A percentile compares a stretch with the other conserved stretches of the same genome.
phyloP scores from a whole-genome alignment of 2,113 vertebrate species.

The Cyphomyrus plagiostoma region DNA sequence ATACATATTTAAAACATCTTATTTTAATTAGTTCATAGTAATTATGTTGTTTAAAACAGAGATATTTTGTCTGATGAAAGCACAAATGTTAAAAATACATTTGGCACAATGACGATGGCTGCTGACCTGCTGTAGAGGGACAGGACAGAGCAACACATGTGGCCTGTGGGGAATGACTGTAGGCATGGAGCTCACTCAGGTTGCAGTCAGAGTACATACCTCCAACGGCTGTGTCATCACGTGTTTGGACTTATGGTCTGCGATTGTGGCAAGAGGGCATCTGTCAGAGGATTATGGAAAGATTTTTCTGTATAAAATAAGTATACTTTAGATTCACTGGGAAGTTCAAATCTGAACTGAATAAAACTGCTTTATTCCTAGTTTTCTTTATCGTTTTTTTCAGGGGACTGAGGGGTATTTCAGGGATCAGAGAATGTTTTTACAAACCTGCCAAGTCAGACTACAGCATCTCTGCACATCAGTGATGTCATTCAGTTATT shows the following conservation, averaged over 20 bases:
- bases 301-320: neutral
- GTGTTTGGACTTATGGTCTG: neutral
- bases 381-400: neutral
- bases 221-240: neutral
- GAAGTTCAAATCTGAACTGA: neutral
- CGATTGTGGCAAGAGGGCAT: neutral
- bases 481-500: neutral
- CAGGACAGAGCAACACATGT: neutral
- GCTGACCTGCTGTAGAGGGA: neutral
- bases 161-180: neutral
- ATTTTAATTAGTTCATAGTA: neutral
- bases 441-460: neutral
- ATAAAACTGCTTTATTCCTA: neutral
- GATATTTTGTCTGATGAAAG: neutral
- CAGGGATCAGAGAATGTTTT: neutral
- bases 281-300: neutral
- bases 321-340: neutral
- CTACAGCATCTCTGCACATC: neutral
- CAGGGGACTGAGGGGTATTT: neutral
- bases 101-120: neutral
- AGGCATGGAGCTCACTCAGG: neutral
- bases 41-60: neutral
- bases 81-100: neutral
- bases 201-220: neutral
- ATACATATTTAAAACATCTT: neutral